Conservation (phyloP, 2,888 invertebrate species). For the Danaus chrysippus region DNA sequence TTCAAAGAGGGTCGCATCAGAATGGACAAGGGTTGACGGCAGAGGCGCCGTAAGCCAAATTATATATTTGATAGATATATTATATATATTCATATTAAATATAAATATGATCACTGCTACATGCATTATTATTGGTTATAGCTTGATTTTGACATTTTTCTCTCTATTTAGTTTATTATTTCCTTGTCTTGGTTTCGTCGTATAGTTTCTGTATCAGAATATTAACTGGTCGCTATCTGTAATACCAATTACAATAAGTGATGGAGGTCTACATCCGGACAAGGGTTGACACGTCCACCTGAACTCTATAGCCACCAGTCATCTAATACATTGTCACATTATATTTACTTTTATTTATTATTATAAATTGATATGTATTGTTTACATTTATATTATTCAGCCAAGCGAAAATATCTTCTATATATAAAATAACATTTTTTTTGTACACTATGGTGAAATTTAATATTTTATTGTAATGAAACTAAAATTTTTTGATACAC, state of each 20-base stretch:
- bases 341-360: background rate
- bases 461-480: too few species aligned
- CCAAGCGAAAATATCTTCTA: too few species aligned
- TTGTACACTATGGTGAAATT: too few species aligned
- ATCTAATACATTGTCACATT: background rate
- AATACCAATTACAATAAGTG: conserved; percentile 9
- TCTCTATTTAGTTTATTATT: background rate
- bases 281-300: conserved; percentile 20
- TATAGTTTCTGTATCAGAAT: background rate
- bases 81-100: too few species aligned
- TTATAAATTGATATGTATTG: background rate
- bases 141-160: background rate
- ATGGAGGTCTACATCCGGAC: conserved; percentile 4
- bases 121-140: too few species aligned
- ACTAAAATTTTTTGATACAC: too few species aligned
- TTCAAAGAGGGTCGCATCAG: conserved; percentile 30
- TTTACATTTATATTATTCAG: background rate
- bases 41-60: conserved; percentile 14
- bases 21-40: conserved; percentile 32
- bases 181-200: background rate
- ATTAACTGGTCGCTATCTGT: conserved; percentile 6
- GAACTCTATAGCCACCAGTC: background rate
- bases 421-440: too few species aligned
- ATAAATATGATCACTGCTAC: too few species aligned
- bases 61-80: conserved; percentile 10